Evolutionary conservation across 2,797 vertebrate genomes (phyloP).

Genomic region (Craterocephalus amniculus): DNA sequence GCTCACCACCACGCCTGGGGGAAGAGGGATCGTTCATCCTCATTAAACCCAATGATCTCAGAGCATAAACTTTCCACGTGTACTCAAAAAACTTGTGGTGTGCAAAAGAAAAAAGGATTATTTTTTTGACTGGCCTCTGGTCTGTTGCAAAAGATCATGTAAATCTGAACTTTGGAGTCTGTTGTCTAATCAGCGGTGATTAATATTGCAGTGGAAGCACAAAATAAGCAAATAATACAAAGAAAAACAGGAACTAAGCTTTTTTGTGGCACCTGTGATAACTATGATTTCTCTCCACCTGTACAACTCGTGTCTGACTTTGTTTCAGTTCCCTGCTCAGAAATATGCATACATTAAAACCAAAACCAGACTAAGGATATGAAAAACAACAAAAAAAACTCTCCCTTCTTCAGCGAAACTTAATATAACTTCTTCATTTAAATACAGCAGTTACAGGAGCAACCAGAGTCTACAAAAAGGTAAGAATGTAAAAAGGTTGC

Average conservation of each 20-base stretch:
- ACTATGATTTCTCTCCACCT: neutral
- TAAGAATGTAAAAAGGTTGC: neutral
- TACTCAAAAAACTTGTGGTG: neutral
- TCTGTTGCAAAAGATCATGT: neutral
- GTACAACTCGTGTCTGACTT: neutral
- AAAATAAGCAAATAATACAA: neutral
- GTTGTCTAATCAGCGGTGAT: constrained; percentile 16
- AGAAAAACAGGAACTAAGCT: neutral
- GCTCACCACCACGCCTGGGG: constrained; percentile 76
- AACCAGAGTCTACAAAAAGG: neutral
- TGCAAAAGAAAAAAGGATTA: neutral
- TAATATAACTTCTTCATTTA: neutral
- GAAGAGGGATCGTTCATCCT: constrained; percentile 9
- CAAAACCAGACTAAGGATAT: neutral
- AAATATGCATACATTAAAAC: neutral
- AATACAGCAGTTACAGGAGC: neutral
- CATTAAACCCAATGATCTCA: neutral
- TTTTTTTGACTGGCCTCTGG: constrained; percentile 11
- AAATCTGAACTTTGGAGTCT: constrained; percentile 11
- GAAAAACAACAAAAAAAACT: neutral
- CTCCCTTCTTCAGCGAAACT: neutral
- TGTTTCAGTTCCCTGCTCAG: constrained; percentile 1
- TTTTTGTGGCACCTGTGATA: neutral
- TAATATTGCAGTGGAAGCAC: constrained; percentile 9
- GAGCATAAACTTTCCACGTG: neutral